These are phyloP conservation scores for Apodemus agrarius DNA, from an alignment of 2,797 vertebrate species.

Conservation along the genomic window DNA sequence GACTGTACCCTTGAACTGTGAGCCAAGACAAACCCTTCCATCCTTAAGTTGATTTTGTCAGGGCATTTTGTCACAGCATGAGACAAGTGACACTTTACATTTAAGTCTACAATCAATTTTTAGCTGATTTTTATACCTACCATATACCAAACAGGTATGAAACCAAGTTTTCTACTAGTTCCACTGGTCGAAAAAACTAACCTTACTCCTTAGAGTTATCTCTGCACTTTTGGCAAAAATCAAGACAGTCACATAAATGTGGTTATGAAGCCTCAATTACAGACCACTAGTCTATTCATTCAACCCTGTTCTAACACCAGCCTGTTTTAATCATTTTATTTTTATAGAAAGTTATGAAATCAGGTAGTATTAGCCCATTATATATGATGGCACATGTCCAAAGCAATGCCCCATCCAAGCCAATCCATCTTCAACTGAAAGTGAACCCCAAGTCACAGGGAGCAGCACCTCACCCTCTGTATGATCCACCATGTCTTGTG, in stretches of 20 bases:
- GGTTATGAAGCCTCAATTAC: slow-evolving; percentile 1
- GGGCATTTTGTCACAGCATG: slow-evolving; percentile 1
- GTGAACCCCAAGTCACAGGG: not conserved
- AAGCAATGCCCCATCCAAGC: not conserved
- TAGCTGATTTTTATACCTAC: slow-evolving; percentile 37
- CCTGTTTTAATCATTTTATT: slow-evolving; percentile 12
- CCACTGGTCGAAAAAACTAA: slow-evolving; percentile 5
- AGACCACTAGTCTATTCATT: not conserved
- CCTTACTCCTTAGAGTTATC: slow-evolving; percentile 44
- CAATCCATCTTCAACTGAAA: not conserved
- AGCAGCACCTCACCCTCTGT: not conserved
- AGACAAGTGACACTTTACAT: slow-evolving; percentile 20
- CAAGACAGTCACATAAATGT: not conserved
- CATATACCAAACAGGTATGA: not conserved
- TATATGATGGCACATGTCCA: not conserved
- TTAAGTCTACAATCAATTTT: not conserved
- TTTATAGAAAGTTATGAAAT: not conserved
- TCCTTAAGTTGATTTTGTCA: not conserved
- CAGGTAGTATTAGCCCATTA: not conserved
- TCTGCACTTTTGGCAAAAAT: slow-evolving; percentile 27
- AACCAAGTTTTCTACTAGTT: slow-evolving; percentile 29
- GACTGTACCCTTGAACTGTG: slow-evolving; percentile 25
- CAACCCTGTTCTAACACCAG: not conserved
- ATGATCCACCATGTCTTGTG: not conserved
- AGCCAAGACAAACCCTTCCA: slow-evolving; percentile 17